These are phyloP conservation scores for Charanyca ferruginea DNA, from an alignment of 2,888 invertebrate species.

Conservation along the genomic window DNA sequence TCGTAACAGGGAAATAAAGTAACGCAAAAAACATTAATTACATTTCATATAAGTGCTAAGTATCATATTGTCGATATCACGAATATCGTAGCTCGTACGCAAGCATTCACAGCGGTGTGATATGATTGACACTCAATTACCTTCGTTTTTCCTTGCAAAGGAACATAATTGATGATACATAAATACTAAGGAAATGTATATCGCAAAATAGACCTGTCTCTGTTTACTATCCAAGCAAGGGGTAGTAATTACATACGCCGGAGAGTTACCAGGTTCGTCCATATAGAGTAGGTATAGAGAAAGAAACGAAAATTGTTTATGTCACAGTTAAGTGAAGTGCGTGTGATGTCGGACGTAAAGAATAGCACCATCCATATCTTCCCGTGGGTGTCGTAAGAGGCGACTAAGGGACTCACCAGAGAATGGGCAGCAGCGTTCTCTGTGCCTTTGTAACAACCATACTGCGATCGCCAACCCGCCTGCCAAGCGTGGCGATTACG, in stretches of 20 bases:
- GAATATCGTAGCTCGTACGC: neutral
- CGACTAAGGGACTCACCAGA: too few species aligned
- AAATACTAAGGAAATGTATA: neutral
- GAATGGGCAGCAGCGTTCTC: too few species aligned
- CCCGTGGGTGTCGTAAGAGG: too few species aligned
- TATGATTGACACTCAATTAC: constrained; percentile 21
- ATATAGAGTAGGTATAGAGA: neutral
- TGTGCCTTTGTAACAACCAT: too few species aligned
- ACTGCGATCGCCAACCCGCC: too few species aligned
- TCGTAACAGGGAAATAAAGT: neutral
- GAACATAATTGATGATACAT: constrained; percentile 3
- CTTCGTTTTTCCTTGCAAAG: neutral
- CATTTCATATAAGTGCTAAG: neutral
- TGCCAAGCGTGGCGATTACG: too few species aligned
- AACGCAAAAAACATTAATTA: constrained; percentile 7
- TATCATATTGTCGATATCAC: neutral
- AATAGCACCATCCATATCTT: too few species aligned
- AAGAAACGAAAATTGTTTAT: neutral
- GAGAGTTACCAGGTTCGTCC: constrained; percentile 13
- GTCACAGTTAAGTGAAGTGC: too few species aligned
- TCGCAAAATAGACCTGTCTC: neutral
- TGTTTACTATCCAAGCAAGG: constrained; percentile 17
- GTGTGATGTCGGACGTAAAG: too few species aligned
- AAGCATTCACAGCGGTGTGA: neutral
- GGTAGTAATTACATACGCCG: constrained; percentile 21